Base-by-base conservation (phyloP, 2,113 vertebrate genomes). In the Sterrhoptilus dennistouni region DNA sequence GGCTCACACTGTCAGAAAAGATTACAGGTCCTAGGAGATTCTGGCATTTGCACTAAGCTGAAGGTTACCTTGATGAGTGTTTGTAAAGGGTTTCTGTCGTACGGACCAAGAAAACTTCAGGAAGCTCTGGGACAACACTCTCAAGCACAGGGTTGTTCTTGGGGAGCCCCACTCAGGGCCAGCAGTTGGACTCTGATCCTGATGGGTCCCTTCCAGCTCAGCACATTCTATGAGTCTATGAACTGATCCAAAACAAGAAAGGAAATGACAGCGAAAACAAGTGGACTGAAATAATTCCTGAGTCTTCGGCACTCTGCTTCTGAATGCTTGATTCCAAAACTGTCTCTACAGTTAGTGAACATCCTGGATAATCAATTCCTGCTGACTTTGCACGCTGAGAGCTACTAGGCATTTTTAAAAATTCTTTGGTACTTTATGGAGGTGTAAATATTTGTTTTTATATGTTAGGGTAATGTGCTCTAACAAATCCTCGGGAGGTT, bases 1-100 rank as follows among this genome's bases (percentile, higher is more conserved):
- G 99, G 99, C 99, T 35, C 99, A 99, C 97, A 99, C 99, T n/a
- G 99, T 99, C 89, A 98, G 98, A n/a, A 99, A 99, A 93, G 99
- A 99, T 97, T 99, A 99, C 97, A 98, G 99, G 91, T 99, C 99
- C 68, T 99, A 99, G 97, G 61, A 27, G 68, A 33, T 44, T 42
- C 77, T 89, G 96, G 93, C 87, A 93, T 94, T 98, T 98, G 98
- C 98, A 98, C 97, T 98, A 97, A 98, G 84, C 80, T 96, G 96
- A 97, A 97, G 85, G 65, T 89, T 95, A 95, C 84, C 93, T 92
- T 97, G 86, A 95, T 20, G 84, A 91, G 89, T 85, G 95, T 95
- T 97, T 97, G 74, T 81, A 57, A 96, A 96, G 92, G 95, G 76
- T 94, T 94, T 91, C 93, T 95, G 91, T 96, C 65, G 8, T 53